Evolutionary conservation across 2,888 invertebrate genomes (phyloP), one percentile per base, ranked within the genome.

Genomic region (Clitarchus hookeri): DNA sequence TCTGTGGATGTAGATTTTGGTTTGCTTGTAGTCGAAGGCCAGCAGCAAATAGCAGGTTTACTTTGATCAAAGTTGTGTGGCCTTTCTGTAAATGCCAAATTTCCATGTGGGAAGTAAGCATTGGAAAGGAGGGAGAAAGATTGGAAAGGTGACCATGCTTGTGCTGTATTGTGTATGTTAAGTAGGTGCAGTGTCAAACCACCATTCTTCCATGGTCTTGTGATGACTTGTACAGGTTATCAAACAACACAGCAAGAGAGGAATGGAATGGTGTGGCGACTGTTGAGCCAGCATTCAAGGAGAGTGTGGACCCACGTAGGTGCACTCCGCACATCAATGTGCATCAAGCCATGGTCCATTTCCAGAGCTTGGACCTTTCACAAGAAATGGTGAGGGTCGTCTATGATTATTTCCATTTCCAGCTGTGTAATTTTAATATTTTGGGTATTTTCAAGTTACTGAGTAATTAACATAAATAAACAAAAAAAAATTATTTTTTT

Each of bases 261-360:
- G 87, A 88, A 80, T 88, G 88, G 88, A 85, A 84, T 11, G 79
- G 27, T 25, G 87, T 88, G 26, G 85, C 88, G 19, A 87, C 88
- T 26, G 86, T 88, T n/a, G 86, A 86, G 80, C 85, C 85, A 54
- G 78, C 83, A 19, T 86, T 84, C 84, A 84, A 85, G 79, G 83
- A 86, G 44, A 83, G 84, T 53, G 26, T 85, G 77, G 80, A 85
- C 54, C 53, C 84, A 26, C 78, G 82, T 13, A 65, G 65, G 44
- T 78, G 44, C 82, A 86, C 85, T 19, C 86, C 82, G n/a, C 86
- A 85, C 48, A 86, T 87, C 48, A 84, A 84, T 54, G 85, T 86
- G n/a, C 86, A 85, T 23, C 86, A 87, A 82, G 87, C 87, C 19
- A 36, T 87, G 26, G 85, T 65, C n/a, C 85, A 86, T 44, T 87